Percentiles rank a stretch among this genome's conserved stretches.
phyloP scores from a whole-genome alignment of 2,888 invertebrate genomes.

The Mamestra brassicae region DNA sequence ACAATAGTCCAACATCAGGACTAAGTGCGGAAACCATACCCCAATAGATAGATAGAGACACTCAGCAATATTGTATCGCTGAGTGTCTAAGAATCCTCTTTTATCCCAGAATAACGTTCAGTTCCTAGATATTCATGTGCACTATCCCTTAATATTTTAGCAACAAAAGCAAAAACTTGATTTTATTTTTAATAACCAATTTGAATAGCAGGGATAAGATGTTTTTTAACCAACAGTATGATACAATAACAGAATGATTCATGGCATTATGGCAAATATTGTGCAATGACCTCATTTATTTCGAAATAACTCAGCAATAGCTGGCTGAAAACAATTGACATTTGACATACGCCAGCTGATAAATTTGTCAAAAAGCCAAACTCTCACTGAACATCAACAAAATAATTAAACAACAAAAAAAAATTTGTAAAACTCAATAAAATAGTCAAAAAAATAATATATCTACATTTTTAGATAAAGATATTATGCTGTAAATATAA shows the following conservation, averaged over 20 bases:
- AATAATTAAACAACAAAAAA: constrained; percentile 11
- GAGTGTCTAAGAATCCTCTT: too few species aligned
- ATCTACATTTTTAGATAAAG: neutral
- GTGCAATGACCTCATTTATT: constrained; percentile 16
- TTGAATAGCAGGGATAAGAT: neutral
- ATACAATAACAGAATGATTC: constrained; percentile 17
- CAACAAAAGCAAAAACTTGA: neutral
- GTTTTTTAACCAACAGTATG: neutral
- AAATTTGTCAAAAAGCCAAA: constrained; percentile 24
- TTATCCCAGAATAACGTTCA: too few species aligned
- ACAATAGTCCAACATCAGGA: too few species aligned
- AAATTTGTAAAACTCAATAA: neutral
- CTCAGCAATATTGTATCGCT: too few species aligned
- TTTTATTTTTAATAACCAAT: neutral
- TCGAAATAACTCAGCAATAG: constrained; percentile 12
- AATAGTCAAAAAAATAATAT: neutral
- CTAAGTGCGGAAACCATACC: too few species aligned
- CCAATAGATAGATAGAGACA: too few species aligned
- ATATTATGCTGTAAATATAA: constrained; percentile 23
- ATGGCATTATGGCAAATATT: constrained; percentile 14
- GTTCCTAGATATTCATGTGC: too few species aligned
- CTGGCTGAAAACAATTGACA: constrained; percentile 49
- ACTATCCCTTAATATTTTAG: neutral
- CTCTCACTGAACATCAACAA: constrained; percentile 37
- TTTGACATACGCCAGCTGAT: constrained; percentile 41